These are phyloP conservation scores for Gryon sp. DNA, from an alignment of 1,140 invertebrate genomes.

Conservation along the genomic window DNA sequence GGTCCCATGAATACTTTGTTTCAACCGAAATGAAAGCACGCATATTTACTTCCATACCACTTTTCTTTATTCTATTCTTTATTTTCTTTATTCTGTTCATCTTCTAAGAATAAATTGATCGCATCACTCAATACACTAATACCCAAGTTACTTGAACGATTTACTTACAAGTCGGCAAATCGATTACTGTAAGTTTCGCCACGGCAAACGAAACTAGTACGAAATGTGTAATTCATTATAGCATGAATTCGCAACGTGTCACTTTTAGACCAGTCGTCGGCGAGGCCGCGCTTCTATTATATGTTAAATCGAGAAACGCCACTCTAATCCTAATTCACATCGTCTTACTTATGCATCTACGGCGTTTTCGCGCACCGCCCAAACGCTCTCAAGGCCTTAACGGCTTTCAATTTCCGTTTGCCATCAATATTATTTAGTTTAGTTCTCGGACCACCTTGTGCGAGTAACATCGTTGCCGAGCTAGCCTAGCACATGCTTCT, in stretches of 20 bases:
- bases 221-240: slow-evolving; percentile 14
- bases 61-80: no score
- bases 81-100: no score
- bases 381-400: slow-evolving; percentile 78
- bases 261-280: slow-evolving; percentile 19
- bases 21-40: no score
- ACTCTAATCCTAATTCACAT: slow-evolving; percentile 74
- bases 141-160: no score
- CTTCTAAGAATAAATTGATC: no score
- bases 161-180: no score
- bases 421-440: slow-evolving; percentile 81
- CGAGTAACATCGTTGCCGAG: slow-evolving; percentile 54
- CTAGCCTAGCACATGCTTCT: slow-evolving; percentile 70
- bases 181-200: no score
- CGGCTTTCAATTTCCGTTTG: slow-evolving; percentile 80
- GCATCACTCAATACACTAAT: no score
- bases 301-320: slow-evolving; percentile 64
- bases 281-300: slow-evolving; percentile 12
- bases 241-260: slow-evolving; percentile 29
- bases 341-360: slow-evolving; percentile 77
- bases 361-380: slow-evolving; percentile 72
- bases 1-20: no score
- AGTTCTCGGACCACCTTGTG: slow-evolving; percentile 74
- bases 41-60: no score
- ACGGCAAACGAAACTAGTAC: no score